A percentile compares a stretch with the other conserved stretches of the same genome.
Conservation (phyloP, 2,797 vertebrate genomes). For the Acestrorhynchus altus region DNA sequence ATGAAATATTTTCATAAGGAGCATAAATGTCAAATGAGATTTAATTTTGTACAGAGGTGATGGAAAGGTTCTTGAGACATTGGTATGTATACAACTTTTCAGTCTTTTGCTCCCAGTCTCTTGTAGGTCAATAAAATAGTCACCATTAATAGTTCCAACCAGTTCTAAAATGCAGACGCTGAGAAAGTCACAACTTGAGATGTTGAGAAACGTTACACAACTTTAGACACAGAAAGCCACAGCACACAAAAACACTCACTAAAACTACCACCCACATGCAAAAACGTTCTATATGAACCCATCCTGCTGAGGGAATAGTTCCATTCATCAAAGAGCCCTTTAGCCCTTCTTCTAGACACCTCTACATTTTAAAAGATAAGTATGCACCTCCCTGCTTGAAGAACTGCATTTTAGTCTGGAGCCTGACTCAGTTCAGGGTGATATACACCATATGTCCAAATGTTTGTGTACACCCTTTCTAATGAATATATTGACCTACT, state of each 20-base stretch:
- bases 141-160: conserved; percentile 66
- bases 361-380: not conserved
- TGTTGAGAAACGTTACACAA: not conserved
- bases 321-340: not conserved
- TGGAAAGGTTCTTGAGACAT: conserved; percentile 68
- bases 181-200: conserved; percentile 32
- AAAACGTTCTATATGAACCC: not conserved
- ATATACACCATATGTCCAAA: no score
- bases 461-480: no score
- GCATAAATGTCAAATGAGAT: conserved; percentile 78
- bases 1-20: conserved; percentile 75
- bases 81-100: conserved; percentile 56
- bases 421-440: not conserved
- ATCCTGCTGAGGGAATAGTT: not conserved
- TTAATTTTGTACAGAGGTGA: conserved; percentile 69
- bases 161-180: conserved; percentile 48
- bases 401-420: not conserved
- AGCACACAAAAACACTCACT: conserved; percentile 21
- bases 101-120: conserved; percentile 47
- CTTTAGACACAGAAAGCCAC: not conserved
- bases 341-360: not conserved
- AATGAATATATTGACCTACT: no score
- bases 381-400: not conserved
- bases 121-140: conserved; percentile 66
- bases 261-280: conserved; percentile 26